These are phyloP conservation scores for Drosophila novamexicana DNA, from an alignment of 1,140 invertebrate species.

Conservation along the genomic window DNA sequence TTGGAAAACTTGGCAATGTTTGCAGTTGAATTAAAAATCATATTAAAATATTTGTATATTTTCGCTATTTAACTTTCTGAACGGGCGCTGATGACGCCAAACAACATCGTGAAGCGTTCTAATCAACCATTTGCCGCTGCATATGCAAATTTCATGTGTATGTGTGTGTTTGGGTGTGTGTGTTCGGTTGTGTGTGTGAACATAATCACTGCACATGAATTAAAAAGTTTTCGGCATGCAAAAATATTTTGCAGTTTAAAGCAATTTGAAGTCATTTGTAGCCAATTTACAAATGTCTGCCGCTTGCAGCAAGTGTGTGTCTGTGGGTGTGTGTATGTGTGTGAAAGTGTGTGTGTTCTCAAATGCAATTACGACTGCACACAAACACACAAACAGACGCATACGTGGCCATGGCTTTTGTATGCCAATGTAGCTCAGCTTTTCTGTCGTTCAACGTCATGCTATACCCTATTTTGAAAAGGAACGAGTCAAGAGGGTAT, in stretches of 20 bases:
- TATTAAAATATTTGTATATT: constrained; percentile 29
- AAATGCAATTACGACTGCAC: constrained; percentile 70
- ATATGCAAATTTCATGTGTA: constrained; percentile 28
- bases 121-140: constrained; percentile 61
- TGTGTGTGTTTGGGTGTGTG: constrained; percentile 10
- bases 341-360: constrained; percentile 42
- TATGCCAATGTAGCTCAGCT: constrained; percentile 63
- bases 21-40: constrained; percentile 34
- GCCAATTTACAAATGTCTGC: constrained; percentile 79
- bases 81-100: not conserved
- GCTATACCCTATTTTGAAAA: constrained; percentile 8
- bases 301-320: not conserved
- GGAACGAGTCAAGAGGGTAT: not conserved
- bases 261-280: constrained; percentile 83
- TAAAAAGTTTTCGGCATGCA: constrained; percentile 72
- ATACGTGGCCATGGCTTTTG: constrained; percentile 41
- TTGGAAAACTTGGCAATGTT: constrained; percentile 29
- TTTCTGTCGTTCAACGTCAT: constrained; percentile 39
- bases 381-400: constrained; percentile 27
- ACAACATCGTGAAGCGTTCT: constrained; percentile 45
- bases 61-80: constrained; percentile 36
- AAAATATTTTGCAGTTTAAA: constrained; percentile 83
- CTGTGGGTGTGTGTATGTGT: constrained; percentile 12
- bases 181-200: constrained; percentile 24
- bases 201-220: constrained; percentile 79